phyloP scores from a whole-genome alignment of 2,113 vertebrate genomes.

The Xenopus laevis region DNA sequence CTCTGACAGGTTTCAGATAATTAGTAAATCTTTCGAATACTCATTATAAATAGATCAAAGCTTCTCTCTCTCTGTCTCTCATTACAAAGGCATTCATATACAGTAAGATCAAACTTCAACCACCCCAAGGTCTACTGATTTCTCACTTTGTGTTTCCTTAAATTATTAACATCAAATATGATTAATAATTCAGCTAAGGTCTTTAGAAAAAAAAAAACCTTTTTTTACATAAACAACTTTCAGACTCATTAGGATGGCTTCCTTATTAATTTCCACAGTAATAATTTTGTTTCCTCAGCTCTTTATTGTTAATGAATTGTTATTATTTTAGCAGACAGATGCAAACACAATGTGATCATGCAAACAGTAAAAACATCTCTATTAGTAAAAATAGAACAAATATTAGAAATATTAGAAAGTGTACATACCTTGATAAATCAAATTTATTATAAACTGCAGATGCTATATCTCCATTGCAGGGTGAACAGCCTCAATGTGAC shows the following conservation, averaged over 20 bases:
- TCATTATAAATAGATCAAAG: conserved; percentile 64
- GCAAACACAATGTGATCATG: no score
- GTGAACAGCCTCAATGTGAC: no score
- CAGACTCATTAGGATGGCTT: conserved; percentile 35
- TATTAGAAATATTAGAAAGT: no score
- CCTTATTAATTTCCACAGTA: conserved; percentile 33
- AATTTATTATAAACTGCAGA: no score
- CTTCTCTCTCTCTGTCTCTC: conserved; percentile 45
- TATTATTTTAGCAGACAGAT: conserved; percentile 11
- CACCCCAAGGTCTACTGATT: conserved; percentile 52
- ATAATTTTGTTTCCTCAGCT: not conserved
- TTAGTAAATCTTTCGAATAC: conserved; percentile 58
- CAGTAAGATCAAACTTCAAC: conserved; percentile 56
- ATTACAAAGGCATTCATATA: conserved; percentile 59
- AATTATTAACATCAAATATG: conserved; percentile 61
- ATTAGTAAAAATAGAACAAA: no score
- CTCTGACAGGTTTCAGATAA: conserved; percentile 57
- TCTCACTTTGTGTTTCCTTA: conserved; percentile 54
- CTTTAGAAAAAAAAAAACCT: conserved; percentile 10
- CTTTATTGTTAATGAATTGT: conserved; percentile 19
- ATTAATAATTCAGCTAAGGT: conserved; percentile 61
- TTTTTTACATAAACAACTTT: conserved; percentile 47
- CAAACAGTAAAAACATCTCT: no score
- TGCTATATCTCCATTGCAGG: no score
- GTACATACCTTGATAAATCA: no score